Percentiles rank a stretch among this genome's conserved stretches.
Evolutionary conservation across 2,113 vertebrate species (phyloP).

Genomic region (Anguilla japonica): DNA sequence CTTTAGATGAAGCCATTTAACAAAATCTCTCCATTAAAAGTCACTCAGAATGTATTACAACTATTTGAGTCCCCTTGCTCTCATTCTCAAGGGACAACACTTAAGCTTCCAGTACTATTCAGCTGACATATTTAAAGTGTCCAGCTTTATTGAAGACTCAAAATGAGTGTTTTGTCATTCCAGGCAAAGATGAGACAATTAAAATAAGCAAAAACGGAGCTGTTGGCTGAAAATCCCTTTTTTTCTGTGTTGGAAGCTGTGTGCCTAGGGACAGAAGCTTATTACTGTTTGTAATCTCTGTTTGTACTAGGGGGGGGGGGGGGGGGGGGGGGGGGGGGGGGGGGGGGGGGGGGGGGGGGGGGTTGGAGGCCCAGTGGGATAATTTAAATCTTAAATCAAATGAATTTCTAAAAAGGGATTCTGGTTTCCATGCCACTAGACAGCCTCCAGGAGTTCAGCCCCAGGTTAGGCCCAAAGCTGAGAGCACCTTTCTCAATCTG

Average conservation of each 20-base stretch:
- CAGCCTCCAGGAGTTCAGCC: not conserved
- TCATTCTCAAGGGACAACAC: not conserved
- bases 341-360: not conserved
- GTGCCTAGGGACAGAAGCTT: conserved; percentile 3
- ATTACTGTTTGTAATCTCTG: conserved; percentile 3
- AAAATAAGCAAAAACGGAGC: not conserved
- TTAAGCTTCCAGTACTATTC: not conserved
- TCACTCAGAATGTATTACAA: not conserved
- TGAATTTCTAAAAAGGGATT: conserved; percentile 18
- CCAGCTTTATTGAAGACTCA: not conserved
- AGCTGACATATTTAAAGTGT: not conserved
- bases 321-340: no score
- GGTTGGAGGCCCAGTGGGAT: not conserved
- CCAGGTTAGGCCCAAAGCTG: not conserved
- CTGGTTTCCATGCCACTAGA: conserved; percentile 31
- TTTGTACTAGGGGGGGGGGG: not conserved
- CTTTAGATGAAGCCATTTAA: conserved; percentile 38
- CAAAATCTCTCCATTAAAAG: conserved; percentile 20
- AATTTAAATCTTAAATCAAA: not conserved
- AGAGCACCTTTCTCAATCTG: not conserved
- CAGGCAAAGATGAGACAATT: not conserved
- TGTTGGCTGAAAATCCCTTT: not conserved
- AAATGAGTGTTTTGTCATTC: conserved; percentile 1
- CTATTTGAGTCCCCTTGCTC: not conserved
- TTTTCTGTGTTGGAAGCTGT: not conserved